These are phyloP conservation scores for Microtus richardsoni DNA, from an alignment of 2,113 vertebrate species.

Conservation along the genomic window DNA sequence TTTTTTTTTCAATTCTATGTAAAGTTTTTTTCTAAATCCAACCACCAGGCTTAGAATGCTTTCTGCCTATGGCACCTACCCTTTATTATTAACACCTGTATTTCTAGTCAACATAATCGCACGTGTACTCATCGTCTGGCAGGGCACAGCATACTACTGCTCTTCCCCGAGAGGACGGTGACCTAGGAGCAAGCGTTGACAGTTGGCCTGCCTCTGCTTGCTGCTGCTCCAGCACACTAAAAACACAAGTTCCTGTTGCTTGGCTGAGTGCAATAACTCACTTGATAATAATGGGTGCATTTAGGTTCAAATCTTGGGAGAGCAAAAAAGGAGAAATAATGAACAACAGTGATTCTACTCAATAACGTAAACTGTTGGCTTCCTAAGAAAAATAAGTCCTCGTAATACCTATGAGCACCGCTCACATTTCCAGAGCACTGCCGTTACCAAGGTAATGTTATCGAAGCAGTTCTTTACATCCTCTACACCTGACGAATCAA, in stretches of 20 bases:
- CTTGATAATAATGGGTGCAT: neutral
- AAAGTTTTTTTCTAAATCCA: neutral
- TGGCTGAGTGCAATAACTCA: neutral
- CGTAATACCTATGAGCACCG: neutral
- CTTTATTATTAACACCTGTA: conserved; percentile 28
- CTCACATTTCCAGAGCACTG: conserved; percentile 27
- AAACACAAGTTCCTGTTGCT: neutral
- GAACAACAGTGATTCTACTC: neutral
- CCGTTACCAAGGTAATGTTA: neutral
- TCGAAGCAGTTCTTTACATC: neutral
- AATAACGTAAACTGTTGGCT: neutral
- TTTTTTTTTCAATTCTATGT: neutral
- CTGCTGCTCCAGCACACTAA: neutral
- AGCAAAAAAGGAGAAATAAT: neutral
- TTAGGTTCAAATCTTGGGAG: neutral
- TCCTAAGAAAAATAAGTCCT: neutral
- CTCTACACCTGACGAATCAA: neutral
- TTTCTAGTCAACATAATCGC: neutral
- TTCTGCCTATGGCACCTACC: neutral
- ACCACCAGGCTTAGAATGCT: neutral
- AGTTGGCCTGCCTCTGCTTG: neutral
- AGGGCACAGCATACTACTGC: neutral
- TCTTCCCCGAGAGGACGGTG: neutral
- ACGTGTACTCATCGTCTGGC: neutral
- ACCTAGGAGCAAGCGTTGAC: neutral